phyloP scores from a whole-genome alignment of 2,888 invertebrate species.

The Agrochola macilenta region DNA sequence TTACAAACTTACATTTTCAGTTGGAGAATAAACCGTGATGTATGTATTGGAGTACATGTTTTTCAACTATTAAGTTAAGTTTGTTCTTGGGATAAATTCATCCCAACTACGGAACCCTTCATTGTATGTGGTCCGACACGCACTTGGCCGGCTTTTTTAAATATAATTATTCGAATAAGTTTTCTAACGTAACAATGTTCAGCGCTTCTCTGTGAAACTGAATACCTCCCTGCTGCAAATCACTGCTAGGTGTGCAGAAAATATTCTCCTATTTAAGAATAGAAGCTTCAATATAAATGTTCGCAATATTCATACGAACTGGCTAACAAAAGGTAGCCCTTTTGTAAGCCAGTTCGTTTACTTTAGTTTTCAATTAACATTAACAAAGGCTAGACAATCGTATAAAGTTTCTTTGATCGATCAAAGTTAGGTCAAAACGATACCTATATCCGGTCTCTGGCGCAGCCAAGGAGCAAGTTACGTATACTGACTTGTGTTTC shows the following conservation, averaged over 20 bases:
- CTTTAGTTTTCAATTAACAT: constrained; percentile 4
- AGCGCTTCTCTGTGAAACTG: constrained; percentile 4
- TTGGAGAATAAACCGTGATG: too few relatives aligned
- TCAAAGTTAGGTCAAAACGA: constrained; percentile 11
- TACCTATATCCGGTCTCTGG: constrained; percentile 26
- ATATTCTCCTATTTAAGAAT: constrained; percentile 18
- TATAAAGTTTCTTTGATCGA: constrained; percentile 10
- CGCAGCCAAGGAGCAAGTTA: constrained; percentile 14
- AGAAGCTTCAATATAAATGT: constrained; percentile 10
- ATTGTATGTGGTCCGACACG: too few relatives aligned
- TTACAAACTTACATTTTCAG: too few relatives aligned
- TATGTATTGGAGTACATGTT: too few relatives aligned
- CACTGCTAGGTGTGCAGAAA: not conserved
- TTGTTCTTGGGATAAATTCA: too few relatives aligned
- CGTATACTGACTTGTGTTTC: not conserved
- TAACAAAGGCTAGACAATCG: constrained; percentile 12
- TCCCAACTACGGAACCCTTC: too few relatives aligned
- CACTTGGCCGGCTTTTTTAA: not conserved
- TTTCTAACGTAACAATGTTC: not conserved
- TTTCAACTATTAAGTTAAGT: too few relatives aligned
- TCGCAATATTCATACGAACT: constrained; percentile 17
- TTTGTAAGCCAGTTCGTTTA: not conserved
- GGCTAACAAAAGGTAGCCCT: not conserved
- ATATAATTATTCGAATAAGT: not conserved
- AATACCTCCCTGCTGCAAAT: not conserved